A percentile compares a stretch with the other conserved stretches of the same genome.
Evolutionary conservation across 2,888 invertebrate genomes (phyloP).

Genomic region (Prosopocoilus inquinatus): DNA sequence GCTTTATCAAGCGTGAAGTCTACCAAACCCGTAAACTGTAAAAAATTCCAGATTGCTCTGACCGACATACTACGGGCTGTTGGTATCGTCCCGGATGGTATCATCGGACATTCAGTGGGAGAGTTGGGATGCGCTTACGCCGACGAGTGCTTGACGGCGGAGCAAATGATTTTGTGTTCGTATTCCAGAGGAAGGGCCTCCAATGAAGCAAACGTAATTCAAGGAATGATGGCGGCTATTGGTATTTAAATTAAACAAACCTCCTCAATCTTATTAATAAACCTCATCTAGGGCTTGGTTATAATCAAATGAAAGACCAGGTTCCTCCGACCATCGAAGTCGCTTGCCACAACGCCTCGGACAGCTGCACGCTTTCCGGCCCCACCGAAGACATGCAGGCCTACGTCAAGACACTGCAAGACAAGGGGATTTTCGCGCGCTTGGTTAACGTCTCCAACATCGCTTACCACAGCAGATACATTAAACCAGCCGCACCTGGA

Average conservation of each 20-base stretch:
- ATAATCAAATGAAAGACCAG: conserved; percentile 58
- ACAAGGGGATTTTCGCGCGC: conserved; percentile 75
- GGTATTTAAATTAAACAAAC: conserved; percentile 49
- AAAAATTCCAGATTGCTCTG: conserved; percentile 40
- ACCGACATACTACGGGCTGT: conserved; percentile 59
- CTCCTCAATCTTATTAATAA: conserved; percentile 1
- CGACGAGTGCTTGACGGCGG: conserved; percentile 84
- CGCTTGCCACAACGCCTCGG: conserved; percentile 77
- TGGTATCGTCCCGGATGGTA: conserved; percentile 68
- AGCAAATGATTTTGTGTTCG: conserved; percentile 81
- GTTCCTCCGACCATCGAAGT: conserved; percentile 69
- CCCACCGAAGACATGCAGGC: conserved; percentile 61
- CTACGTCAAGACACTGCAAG: conserved; percentile 59
- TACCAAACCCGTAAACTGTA: not conserved
- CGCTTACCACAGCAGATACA: conserved; percentile 86
- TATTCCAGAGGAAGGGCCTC: conserved; percentile 81
- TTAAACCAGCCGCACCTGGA: conserved; percentile 54
- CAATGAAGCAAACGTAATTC: conserved; percentile 65
- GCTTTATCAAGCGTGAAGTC: conserved; percentile 4
- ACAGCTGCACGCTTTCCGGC: conserved; percentile 77
- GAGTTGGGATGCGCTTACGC: conserved; percentile 95
- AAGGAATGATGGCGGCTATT: conserved; percentile 87
- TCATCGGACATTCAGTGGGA: conserved; percentile 90
- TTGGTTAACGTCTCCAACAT: conserved; percentile 84
- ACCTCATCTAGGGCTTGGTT: conserved; percentile 44